Percentiles rank a stretch among this genome's conserved stretches.
Conservation (phyloP, 1,140 invertebrate species). For the Cydia splendana region DNA sequence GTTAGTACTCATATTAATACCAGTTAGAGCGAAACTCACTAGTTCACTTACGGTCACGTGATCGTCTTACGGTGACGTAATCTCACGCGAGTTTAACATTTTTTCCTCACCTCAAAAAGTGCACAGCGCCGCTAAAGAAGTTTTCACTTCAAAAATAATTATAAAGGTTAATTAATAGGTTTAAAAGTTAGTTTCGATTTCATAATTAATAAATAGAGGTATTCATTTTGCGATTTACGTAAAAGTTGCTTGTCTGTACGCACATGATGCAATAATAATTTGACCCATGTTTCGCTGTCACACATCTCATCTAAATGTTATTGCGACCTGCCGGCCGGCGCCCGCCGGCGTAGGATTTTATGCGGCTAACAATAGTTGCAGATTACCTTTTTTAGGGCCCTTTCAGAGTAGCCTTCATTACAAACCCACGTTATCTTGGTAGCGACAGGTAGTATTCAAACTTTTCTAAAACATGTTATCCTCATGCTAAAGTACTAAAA, state of each 20-base stretch:
- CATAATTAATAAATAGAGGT: neutral
- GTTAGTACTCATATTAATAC: too few species aligned
- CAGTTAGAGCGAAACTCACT: too few species aligned
- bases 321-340: constrained; percentile 28
- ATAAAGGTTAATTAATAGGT: too few species aligned
- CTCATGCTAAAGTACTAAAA: neutral
- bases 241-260: constrained; percentile 3
- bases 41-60: too few species aligned
- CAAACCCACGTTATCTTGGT: neutral
- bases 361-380: neutral
- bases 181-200: too few species aligned
- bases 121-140: too few species aligned
- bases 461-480: neutral
- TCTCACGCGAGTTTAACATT: too few species aligned
- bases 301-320: constrained; percentile 35
- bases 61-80: too few species aligned
- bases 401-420: neutral
- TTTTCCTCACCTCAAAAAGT: too few species aligned
- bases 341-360: constrained; percentile 1
- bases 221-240: neutral
- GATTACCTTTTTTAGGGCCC: constrained; percentile 12
- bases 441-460: neutral
- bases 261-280: constrained; percentile 35
- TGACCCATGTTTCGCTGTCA: constrained; percentile 37
- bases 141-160: too few species aligned